phyloP scores from a whole-genome alignment of 2,888 invertebrate genomes.

The Caenorhabditis zanzibari region DNA sequence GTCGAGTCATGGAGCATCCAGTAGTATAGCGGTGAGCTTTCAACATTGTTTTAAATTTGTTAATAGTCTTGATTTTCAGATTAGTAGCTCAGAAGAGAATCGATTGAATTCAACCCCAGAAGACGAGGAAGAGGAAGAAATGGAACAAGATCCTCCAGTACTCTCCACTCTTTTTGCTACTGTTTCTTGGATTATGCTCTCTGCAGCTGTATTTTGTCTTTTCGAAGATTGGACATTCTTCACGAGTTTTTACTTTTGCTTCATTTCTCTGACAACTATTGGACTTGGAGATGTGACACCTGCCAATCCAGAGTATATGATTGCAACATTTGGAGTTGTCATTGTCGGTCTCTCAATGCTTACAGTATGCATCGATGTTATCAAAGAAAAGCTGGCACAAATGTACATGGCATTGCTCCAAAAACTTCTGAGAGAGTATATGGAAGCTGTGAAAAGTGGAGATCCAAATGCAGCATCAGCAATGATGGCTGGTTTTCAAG shows the following conservation, averaged over 20 bases:
- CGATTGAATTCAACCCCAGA: constrained; percentile 21
- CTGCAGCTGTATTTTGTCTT: constrained; percentile 90
- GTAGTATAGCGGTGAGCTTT: constrained; percentile 34
- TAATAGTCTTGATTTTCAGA: constrained; percentile 14
- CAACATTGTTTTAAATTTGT: neutral
- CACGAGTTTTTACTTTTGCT: constrained; percentile 83
- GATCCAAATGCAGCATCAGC: constrained; percentile 79
- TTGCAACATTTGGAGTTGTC: constrained; percentile 83
- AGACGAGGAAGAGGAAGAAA: constrained; percentile 68
- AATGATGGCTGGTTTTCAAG: constrained; percentile 81
- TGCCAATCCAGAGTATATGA: constrained; percentile 85
- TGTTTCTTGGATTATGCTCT: constrained; percentile 91
- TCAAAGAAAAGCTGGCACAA: constrained; percentile 80
- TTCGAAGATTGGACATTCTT: constrained; percentile 83
- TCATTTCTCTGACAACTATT: constrained; percentile 82
- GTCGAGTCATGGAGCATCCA: constrained; percentile 27
- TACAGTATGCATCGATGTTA: constrained; percentile 82
- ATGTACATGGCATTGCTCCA: constrained; percentile 79
- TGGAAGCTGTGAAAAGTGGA: constrained; percentile 77
- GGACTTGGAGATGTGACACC: constrained; percentile 85
- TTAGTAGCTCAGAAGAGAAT: constrained; percentile 50
- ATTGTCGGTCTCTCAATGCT: constrained; percentile 80
- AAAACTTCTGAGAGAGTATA: constrained; percentile 79
- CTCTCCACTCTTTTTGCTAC: constrained; percentile 81
- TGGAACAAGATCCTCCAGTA: constrained; percentile 77